A percentile compares a stretch with the other conserved stretches of the same genome.
phyloP scores from a whole-genome alignment of 2,888 invertebrate genomes.

The Stenchaetothrips biformis region DNA sequence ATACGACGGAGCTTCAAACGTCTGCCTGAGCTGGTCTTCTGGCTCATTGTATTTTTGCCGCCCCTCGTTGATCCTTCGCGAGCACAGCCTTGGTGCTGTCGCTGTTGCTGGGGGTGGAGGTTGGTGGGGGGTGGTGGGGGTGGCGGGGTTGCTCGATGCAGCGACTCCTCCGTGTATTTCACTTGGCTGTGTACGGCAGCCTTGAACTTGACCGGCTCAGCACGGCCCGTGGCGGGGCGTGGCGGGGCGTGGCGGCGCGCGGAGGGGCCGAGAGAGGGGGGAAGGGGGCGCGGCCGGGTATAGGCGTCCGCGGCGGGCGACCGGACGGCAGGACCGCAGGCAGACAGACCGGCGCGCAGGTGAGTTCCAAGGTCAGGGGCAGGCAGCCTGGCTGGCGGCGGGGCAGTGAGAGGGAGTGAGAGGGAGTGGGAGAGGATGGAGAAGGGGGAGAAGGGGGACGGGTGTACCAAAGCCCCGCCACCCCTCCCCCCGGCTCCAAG shows the following conservation, averaged over 20 bases:
- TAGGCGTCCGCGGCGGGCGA: neutral
- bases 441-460: neutral
- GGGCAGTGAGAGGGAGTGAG: neutral
- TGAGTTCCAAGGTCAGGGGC: conserved; percentile 22
- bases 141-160: neutral
- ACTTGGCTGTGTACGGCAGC: conserved; percentile 11
- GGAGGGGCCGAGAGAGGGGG: neutral
- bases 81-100: neutral
- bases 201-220: conserved; percentile 24
- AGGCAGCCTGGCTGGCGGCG: conserved; percentile 9
- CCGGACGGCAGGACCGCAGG: conserved; percentile 5
- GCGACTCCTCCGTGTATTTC: neutral
- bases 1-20: no score
- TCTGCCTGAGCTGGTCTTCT: neutral
- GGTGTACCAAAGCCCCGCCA: neutral
- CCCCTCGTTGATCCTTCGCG: no score
- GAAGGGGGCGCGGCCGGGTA: neutral
- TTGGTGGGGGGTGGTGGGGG: neutral
- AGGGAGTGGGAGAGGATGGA: neutral
- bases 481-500: neutral
- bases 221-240: conserved; percentile 13
- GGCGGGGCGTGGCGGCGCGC: neutral
- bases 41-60: neutral
- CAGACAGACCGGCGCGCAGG: conserved; percentile 14
- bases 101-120: neutral